phyloP scores from a whole-genome alignment of 2,113 vertebrate species.

The Mola mola region DNA sequence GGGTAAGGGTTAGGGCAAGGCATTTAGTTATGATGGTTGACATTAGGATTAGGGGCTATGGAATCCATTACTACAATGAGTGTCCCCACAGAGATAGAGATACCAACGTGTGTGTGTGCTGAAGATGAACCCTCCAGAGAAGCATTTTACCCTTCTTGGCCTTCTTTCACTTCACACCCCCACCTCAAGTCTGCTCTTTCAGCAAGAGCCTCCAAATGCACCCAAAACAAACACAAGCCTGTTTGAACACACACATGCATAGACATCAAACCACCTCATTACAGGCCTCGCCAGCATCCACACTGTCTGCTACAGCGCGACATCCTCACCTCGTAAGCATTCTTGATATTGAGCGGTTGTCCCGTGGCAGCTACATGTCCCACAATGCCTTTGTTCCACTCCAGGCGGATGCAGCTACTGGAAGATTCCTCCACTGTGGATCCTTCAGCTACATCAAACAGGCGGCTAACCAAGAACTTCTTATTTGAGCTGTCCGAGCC shows the following conservation, averaged over 20 bases:
- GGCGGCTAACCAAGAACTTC: slow-evolving; percentile 93
- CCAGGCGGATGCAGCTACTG: slow-evolving; percentile 92
- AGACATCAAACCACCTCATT: background rate
- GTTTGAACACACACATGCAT: background rate
- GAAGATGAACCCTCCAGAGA: slow-evolving; percentile 14
- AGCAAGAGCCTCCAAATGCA: slow-evolving; percentile 23
- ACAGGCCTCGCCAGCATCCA: background rate
- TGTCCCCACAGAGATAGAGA: too few species aligned
- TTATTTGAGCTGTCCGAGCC: slow-evolving; percentile 96
- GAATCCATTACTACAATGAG: too few species aligned
- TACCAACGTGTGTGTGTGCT: slow-evolving; percentile 3
- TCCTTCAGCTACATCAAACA: slow-evolving; percentile 97
- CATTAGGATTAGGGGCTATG: too few species aligned
- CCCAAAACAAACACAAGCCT: background rate
- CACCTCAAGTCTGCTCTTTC: slow-evolving; percentile 23
- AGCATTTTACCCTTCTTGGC: slow-evolving; percentile 26
- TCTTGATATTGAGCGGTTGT: slow-evolving; percentile 93
- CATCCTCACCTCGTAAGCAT: slow-evolving; percentile 92
- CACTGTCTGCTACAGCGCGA: background rate
- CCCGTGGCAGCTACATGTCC: slow-evolving; percentile 94
- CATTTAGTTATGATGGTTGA: too few species aligned
- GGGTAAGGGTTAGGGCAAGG: too few species aligned
- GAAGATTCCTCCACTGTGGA: slow-evolving; percentile 94
- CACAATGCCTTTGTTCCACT: slow-evolving; percentile 99
- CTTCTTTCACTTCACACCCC: slow-evolving; percentile 1